Percentiles rank a stretch among this genome's conserved stretches.
Conservation (phyloP, 2,797 vertebrate genomes). For the Selene dorsalis region DNA sequence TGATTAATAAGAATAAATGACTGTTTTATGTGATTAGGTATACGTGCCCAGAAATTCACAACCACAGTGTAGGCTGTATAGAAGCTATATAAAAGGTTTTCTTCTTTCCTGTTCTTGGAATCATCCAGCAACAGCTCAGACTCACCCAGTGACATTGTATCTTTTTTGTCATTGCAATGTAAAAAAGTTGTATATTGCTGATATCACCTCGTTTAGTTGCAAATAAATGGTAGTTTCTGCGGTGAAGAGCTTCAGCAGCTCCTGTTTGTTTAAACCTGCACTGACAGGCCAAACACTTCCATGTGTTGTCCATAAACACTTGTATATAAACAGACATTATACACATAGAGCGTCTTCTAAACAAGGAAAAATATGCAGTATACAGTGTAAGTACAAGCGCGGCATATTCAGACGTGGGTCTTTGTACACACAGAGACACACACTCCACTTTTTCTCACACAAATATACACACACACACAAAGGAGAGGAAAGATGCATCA, state of each 20-base stretch:
- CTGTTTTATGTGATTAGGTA: background rate
- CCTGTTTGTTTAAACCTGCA: background rate
- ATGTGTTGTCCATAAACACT: background rate
- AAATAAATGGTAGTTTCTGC: background rate
- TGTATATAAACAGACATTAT: background rate
- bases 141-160: background rate
- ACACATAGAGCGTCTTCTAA: background rate
- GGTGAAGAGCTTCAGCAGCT: background rate
- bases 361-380: background rate
- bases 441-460: constrained; percentile 12
- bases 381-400: background rate
- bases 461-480: constrained; percentile 9
- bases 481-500: constrained; percentile 39
- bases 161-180: background rate
- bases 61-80: too few relatives aligned
- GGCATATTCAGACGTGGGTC: background rate
- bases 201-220: background rate
- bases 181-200: background rate
- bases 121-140: too few relatives aligned
- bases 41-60: background rate
- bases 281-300: background rate
- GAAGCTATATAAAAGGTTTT: background rate
- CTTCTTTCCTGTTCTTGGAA: background rate
- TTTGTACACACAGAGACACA: constrained; percentile 18
- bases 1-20: background rate